phyloP scores from a whole-genome alignment of 2,888 invertebrate genomes.

The Caenorhabditis sp. region DNA sequence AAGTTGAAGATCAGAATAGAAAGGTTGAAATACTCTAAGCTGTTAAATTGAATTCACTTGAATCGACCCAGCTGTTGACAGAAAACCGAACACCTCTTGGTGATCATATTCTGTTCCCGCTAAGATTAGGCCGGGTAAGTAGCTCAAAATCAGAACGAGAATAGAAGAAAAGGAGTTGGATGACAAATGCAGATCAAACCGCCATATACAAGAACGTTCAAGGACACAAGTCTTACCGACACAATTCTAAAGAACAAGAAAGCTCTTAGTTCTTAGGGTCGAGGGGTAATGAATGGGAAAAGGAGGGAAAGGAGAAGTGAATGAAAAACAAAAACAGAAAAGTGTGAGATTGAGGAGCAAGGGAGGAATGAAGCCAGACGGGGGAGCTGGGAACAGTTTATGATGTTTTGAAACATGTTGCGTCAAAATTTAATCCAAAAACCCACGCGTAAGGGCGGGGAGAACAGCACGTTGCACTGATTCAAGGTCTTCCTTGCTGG shows the following conservation, averaged over 20 bases:
- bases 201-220: background rate
- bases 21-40: too few relatives aligned
- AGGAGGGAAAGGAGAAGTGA: background rate
- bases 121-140: too few relatives aligned
- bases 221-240: background rate
- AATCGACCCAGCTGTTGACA: background rate
- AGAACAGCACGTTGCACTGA: constrained; percentile 21
- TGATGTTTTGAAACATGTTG: constrained; percentile 6
- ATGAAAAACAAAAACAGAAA: background rate
- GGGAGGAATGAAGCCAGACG: constrained; percentile 31
- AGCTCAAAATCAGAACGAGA: too few relatives aligned
- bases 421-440: constrained; percentile 36
- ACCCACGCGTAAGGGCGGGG: background rate
- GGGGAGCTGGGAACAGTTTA: constrained; percentile 29
- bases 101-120: too few relatives aligned
- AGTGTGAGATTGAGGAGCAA: constrained; percentile 11
- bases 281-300: background rate
- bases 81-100: too few relatives aligned
- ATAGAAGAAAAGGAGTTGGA: too few relatives aligned
- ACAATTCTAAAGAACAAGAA: too few relatives aligned
- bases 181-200: background rate
- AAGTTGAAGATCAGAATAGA: too few relatives aligned
- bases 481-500: constrained; percentile 21
- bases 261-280: too few relatives aligned
- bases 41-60: too few relatives aligned